A percentile compares a stretch with the other conserved stretches of the same genome.
Evolutionary conservation across 53 echinoderm and acorn worm species (phyloP).

Genomic region (Patiria pectinifera): DNA sequence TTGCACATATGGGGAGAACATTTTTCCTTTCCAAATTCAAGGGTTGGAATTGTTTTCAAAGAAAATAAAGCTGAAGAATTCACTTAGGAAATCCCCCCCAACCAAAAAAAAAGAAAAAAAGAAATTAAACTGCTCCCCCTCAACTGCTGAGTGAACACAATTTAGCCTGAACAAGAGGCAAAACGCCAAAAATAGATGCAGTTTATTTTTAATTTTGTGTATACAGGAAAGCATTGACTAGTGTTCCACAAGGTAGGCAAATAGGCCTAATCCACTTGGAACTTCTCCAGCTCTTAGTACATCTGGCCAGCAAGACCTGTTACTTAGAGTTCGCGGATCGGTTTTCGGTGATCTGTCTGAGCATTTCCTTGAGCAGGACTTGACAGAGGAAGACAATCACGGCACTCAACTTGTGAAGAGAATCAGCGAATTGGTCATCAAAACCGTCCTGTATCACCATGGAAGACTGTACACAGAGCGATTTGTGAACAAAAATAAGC

Average conservation of each 20-base stretch:
- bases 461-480: slow-evolving; percentile 33
- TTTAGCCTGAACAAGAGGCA: not conserved
- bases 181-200: not conserved
- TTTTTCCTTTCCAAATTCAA: no score
- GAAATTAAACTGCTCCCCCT: not conserved
- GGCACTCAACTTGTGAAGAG: slow-evolving; percentile 47
- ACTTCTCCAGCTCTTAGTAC: slow-evolving; percentile 2
- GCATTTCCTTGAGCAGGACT: slow-evolving; percentile 52
- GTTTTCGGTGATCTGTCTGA: slow-evolving; percentile 33
- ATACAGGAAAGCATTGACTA: not conserved
- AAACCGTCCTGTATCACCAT: slow-evolving; percentile 45
- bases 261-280: not conserved
- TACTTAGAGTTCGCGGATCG: not conserved
- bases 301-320: slow-evolving; percentile 22
- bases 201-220: not conserved
- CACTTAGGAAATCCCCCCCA: no score
- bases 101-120: no score
- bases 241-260: not conserved
- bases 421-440: slow-evolving; percentile 35
- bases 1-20: no score
- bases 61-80: no score
- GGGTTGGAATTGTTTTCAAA: no score
- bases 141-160: not conserved
- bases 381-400: slow-evolving; percentile 40
- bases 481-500: slow-evolving; percentile 30